Percentiles rank a stretch among this genome's conserved stretches.
Evolutionary conservation across 2,113 vertebrate genomes (phyloP).

Genomic region (Salvelinus namaycush): DNA sequence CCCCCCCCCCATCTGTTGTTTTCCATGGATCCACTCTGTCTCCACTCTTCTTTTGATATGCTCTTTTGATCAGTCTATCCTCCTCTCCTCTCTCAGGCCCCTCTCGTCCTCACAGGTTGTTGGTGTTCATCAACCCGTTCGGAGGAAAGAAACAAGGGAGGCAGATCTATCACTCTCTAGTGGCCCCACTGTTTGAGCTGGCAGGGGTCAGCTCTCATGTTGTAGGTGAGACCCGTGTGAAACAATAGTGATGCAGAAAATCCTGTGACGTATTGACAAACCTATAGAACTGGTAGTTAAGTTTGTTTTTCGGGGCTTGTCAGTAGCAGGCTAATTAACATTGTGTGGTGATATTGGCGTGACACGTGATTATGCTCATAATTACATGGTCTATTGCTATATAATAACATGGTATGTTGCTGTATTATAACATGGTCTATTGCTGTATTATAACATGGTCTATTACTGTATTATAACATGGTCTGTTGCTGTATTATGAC

Average conservation of each 20-base stretch:
- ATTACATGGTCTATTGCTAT: too few species aligned
- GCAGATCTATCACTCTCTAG: constrained; percentile 74
- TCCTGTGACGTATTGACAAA: constrained; percentile 35
- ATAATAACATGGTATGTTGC: too few species aligned
- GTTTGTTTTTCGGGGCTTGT: background rate
- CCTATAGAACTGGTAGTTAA: constrained; percentile 8
- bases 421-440: too few species aligned
- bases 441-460: too few species aligned
- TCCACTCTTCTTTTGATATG: background rate
- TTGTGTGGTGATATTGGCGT: background rate
- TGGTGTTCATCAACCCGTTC: constrained; percentile 83
- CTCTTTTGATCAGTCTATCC: too few species aligned
- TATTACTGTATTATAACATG: too few species aligned
- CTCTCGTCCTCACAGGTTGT: constrained; percentile 69
- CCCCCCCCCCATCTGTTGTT: background rate
- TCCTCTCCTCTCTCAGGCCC: constrained; percentile 48
- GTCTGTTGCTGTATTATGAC: too few species aligned
- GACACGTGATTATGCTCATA: background rate
- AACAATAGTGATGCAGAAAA: constrained; percentile 8
- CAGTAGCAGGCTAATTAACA: background rate
- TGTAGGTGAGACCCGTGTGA: constrained; percentile 66
- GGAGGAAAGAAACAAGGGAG: constrained; percentile 76
- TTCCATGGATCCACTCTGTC: background rate
- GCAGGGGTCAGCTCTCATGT: constrained; percentile 80
- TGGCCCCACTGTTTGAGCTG: constrained; percentile 79